Evolutionary conservation across 1,140 invertebrate genomes (phyloP).

Genomic region (Leptopilina clavipes): DNA sequence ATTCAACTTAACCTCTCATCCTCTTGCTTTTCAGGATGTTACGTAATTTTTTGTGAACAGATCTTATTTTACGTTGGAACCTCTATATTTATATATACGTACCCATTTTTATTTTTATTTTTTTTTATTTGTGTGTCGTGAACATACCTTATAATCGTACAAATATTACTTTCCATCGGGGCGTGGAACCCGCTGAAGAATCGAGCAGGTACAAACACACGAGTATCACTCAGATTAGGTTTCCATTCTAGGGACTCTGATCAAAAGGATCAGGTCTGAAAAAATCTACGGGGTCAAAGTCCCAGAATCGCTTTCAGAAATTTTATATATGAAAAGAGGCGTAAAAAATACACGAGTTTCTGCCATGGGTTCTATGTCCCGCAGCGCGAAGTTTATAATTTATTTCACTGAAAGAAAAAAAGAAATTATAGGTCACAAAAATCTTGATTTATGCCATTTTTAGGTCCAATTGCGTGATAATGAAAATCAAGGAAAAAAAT

Average conservation of each 20-base stretch:
- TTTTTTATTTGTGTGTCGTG: conserved; percentile 16
- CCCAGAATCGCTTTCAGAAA: conserved; percentile 26
- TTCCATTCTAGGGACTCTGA: conserved; percentile 27
- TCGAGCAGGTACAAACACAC: conserved; percentile 17
- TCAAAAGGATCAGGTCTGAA: conserved; percentile 24
- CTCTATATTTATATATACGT: not conserved
- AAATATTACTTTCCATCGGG: conserved; percentile 16
- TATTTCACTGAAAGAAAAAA: conserved; percentile 5
- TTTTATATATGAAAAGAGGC: conserved; percentile 24
- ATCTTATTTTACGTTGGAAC: not conserved
- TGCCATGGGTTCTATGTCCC: not conserved
- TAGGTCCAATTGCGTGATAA: not conserved
- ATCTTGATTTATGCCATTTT: not conserved
- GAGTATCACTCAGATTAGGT: conserved; percentile 15
- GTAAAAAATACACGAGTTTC: not conserved
- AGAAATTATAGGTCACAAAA: conserved; percentile 23
- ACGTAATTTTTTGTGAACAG: too few species aligned
- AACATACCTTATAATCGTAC: conserved; percentile 35
- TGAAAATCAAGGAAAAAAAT: too few species aligned
- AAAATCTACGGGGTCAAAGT: conserved; percentile 22
- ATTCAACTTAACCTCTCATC: too few species aligned
- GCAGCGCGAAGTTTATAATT: not conserved
- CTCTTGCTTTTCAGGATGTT: too few species aligned
- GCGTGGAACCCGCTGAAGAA: conserved; percentile 23
- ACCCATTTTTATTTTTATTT: too few species aligned